Percentiles rank a stretch among this genome's conserved stretches.
Evolutionary conservation across 37 sponge, comb jelly and placozoan species (phyloP).

Genomic region (Spongilla lacustris): DNA sequence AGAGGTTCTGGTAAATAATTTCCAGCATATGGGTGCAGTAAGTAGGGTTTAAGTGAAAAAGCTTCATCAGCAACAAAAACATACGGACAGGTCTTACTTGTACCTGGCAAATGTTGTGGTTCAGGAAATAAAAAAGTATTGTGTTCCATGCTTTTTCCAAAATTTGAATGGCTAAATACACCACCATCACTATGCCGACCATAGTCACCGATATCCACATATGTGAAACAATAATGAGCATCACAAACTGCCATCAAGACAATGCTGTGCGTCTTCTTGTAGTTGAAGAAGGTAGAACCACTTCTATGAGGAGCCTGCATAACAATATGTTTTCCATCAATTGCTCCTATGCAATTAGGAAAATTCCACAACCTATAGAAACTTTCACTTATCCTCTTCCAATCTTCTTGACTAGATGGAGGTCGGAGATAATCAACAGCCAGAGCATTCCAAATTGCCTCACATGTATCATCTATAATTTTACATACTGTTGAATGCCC

Average conservation of each 20-base stretch:
- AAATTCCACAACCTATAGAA: conserved; percentile 18
- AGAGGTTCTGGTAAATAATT: not conserved
- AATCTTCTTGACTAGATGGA: conserved; percentile 10
- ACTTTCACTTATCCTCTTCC: conserved; percentile 2
- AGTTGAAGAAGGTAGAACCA: conserved; percentile 35
- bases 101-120: not conserved
- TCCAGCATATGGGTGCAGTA: conserved; percentile 5
- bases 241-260: conserved; percentile 51
- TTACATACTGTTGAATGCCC: conserved; percentile 28
- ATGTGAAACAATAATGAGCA: conserved; percentile 29
- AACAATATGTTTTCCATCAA: conserved; percentile 50
- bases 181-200: conserved; percentile 22
- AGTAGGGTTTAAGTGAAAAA: conserved; percentile 11
- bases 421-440: too few species aligned
- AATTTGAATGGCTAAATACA: conserved; percentile 9
- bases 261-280: conserved; percentile 30
- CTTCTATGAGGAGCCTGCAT: conserved; percentile 38
- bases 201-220: conserved; percentile 31
- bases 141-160: conserved; percentile 25
- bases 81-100: not conserved
- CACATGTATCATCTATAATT: conserved; percentile 26
- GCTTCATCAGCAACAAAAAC: conserved; percentile 20
- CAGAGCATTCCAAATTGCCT: conserved; percentile 33
- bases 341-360: conserved; percentile 22
- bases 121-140: not conserved